Evolutionary conservation across 2,888 invertebrate species (phyloP), one percentile per base, ranked within the genome.

Genomic region (Frankliniella fusca): DNA sequence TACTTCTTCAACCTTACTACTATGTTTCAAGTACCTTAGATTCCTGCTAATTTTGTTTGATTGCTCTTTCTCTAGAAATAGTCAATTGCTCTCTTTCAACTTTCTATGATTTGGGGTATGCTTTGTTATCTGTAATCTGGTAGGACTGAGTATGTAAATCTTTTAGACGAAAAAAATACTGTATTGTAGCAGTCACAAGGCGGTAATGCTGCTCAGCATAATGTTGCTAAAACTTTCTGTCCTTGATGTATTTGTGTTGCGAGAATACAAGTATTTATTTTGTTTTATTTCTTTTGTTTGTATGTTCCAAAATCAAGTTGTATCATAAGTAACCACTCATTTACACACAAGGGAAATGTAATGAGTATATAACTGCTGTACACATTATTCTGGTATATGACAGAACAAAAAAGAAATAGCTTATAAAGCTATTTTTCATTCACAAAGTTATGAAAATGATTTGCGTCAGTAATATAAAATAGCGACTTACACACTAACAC

Each of bases 201-300:
- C n/a, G 23, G 27, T 27, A 20, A 18, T 54, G 54, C 54, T 15
- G 70, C 8, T 23, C n/a, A 20, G 23, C n/a, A 23, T 70, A n/a
- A 10, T 23, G n/a, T 20, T 20, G 70, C 27, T 20, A 20, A 54
- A 76, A n/a, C 70, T 27, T 9, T 76, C 23, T 23, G 8, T 76
- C 70, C 27, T 9, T 10, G 70, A 76, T 23, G 70, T 76, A 76
- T 76, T 76, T 76, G 70, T 76, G 70, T 76, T 76, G 70, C 23
- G 27, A 76, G 70, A 76, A 76, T 76, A 76, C 70, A 76, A 76
- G 70, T 76, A 76, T 76, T 76, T 76, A 76, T 76, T 76, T 76
- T 76, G 70, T n/a, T 76, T 27, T 38, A 38, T 38, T 38, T 38
- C 38, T 38, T 38, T 38, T 38, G 38, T 38, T 38, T 38, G 5